These are phyloP conservation scores for Phalanger gymnotis DNA, from an alignment of 2,797 vertebrate species.

Conservation along the genomic window DNA sequence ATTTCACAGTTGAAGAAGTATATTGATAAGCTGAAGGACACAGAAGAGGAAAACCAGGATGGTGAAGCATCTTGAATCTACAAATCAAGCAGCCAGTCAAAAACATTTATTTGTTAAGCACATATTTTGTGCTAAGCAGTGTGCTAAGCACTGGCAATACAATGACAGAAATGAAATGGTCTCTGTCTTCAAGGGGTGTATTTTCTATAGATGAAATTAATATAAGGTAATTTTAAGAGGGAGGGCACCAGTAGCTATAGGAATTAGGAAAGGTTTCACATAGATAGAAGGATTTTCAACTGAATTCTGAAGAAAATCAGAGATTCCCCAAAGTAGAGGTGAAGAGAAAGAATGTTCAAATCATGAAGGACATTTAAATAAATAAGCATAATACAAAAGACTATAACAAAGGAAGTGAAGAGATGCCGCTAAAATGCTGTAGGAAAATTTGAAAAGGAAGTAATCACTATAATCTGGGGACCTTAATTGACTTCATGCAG, in stretches of 20 bases:
- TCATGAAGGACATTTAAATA: not conserved
- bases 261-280: not conserved
- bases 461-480: not conserved
- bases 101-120: too few relatives aligned
- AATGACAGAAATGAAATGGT: not conserved
- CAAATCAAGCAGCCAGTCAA: too few relatives aligned
- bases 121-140: too few relatives aligned
- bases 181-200: not conserved
- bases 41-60: too few relatives aligned
- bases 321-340: not conserved
- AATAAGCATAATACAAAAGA: not conserved
- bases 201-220: not conserved
- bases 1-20: too few relatives aligned
- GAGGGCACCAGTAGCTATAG: not conserved
- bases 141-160: too few relatives aligned
- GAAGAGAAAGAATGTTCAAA: not conserved
- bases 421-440: not conserved
- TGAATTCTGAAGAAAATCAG: not conserved
- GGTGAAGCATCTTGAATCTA: too few relatives aligned
- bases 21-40: too few relatives aligned
- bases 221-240: not conserved
- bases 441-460: not conserved
- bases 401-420: not conserved
- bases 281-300: not conserved
- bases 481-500: not conserved